These are phyloP conservation scores for Drosophila greeni DNA, from an alignment of 2,888 invertebrate genomes.

Conservation along the genomic window DNA sequence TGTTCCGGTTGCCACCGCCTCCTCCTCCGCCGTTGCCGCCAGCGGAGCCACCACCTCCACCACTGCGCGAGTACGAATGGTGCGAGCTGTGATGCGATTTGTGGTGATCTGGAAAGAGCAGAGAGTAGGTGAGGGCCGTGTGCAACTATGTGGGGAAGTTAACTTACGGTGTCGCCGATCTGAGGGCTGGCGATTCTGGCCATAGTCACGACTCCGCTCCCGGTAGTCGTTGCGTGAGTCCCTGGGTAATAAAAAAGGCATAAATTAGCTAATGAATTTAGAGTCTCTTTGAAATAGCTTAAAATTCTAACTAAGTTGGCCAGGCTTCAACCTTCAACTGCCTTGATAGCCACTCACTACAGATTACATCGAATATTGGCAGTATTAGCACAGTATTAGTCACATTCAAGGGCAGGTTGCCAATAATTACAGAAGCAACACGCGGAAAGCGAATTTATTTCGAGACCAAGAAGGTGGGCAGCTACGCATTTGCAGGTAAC, in stretches of 20 bases:
- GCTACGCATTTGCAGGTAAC: not conserved
- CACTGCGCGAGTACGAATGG: conserved; percentile 70
- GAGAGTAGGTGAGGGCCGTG: conserved; percentile 2
- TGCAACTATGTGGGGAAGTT: conserved; percentile 7
- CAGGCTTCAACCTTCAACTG: not conserved
- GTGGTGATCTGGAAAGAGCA: conserved; percentile 61
- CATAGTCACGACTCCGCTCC: conserved; percentile 74
- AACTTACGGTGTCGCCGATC: conserved; percentile 74
- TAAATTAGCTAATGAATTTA: not conserved
- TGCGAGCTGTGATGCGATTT: conserved; percentile 69
- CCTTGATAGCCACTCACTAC: not conserved
- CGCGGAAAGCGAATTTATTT: conserved; percentile 1
- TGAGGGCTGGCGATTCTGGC: conserved; percentile 63
- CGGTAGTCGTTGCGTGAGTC: conserved; percentile 70
- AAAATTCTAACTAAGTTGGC: not conserved
- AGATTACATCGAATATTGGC: not conserved
- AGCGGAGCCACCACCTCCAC: conserved; percentile 49
- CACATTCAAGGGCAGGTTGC: conserved; percentile 9
- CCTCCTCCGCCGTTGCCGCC: conserved; percentile 9
- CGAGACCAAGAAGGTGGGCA: not conserved
- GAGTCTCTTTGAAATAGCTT: not conserved
- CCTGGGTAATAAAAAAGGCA: conserved; percentile 23
- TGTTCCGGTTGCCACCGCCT: conserved; percentile 54
- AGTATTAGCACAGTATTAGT: conserved; percentile 16
- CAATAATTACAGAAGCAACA: conserved; percentile 2